phyloP scores from a whole-genome alignment of 2,888 invertebrate genomes.

The Pyralis farinalis region DNA sequence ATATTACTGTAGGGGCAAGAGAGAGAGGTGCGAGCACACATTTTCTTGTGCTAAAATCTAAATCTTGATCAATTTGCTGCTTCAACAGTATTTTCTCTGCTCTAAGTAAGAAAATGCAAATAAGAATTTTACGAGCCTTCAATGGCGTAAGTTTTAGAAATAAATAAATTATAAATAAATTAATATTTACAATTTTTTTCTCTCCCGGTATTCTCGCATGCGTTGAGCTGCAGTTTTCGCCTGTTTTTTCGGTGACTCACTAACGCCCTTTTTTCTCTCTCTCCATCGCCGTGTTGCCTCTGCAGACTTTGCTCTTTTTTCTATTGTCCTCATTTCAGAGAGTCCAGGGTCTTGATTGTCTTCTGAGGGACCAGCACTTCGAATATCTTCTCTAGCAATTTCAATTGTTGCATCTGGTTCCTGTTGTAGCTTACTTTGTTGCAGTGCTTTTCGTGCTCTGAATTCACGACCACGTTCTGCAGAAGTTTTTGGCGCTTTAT shows the following conservation, averaged over 20 bases:
- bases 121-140: too few species aligned
- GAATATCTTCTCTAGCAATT: neutral
- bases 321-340: constrained; percentile 19
- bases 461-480: constrained; percentile 24
- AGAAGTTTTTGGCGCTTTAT: constrained; percentile 20
- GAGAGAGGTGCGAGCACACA: too few species aligned
- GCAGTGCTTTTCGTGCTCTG: constrained; percentile 21
- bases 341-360: constrained; percentile 12
- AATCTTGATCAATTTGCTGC: too few species aligned
- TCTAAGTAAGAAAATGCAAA: too few species aligned
- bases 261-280: constrained; percentile 17
- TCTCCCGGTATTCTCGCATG: constrained; percentile 25
- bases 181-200: constrained; percentile 24
- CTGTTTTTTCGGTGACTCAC: constrained; percentile 17
- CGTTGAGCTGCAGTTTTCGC: constrained; percentile 26
- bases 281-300: constrained; percentile 23
- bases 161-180: neutral
- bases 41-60: too few species aligned
- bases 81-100: too few species aligned
- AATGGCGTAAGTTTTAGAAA: too few species aligned
- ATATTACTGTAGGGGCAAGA: too few species aligned
- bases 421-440: constrained; percentile 20
- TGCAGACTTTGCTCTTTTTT: constrained; percentile 20
- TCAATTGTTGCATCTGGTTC: constrained; percentile 15
- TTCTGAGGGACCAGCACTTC: neutral